Base-by-base conservation (phyloP, 2,113 vertebrate species). In the Melanerpes aurifrons region DNA sequence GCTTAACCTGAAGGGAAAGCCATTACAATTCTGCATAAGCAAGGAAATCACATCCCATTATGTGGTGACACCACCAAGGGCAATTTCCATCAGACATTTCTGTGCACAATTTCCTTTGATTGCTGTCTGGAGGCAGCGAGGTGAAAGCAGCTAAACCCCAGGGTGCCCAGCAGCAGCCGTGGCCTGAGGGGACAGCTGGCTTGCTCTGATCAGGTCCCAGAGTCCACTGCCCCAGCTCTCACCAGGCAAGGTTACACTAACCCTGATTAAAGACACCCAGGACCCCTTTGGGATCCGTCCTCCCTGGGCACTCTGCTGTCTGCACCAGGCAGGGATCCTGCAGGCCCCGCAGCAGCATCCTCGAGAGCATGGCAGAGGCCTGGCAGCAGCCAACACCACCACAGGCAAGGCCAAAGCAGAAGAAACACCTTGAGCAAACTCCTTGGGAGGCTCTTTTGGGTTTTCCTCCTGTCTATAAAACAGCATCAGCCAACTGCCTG, bases 31-130 rank as follows among this genome's bases (percentile, higher is more conserved):
- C 86, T 57, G 87, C 79, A 13, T 95, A 95, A 96, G 81, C 89
- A 95, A 86, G 82, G 91, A 88, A 95, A 92, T 96, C 95, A 94
- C 94, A 96, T 96, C 93, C 32, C 86, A 95, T 97, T 93, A 97
- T 63, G 87, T 85, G 95, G 85, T 83, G 86, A 85, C 31, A 45
- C 69, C 90, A 96, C 93, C 87, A 45, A 91, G 72, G 90, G 95
- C 90, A 82, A 95, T 93, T 86, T 93, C 62, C 89, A 89, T 94
- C 80, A 94, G 90, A 90, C 94, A 59, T 86, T 93, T 93, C 90
- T 92, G 84, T 83, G 92, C 93, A 93, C 92, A 82, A 89, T 93
- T 95, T 92, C 92, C 82, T 93, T 94, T 91, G 94, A 96, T 91
- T 93, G 86, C 86, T 94, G 91, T 95, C 94, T 92, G 31, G 82